Conservation (phyloP, 1,140 invertebrate genomes). For the Cyclargus thomasi region DNA sequence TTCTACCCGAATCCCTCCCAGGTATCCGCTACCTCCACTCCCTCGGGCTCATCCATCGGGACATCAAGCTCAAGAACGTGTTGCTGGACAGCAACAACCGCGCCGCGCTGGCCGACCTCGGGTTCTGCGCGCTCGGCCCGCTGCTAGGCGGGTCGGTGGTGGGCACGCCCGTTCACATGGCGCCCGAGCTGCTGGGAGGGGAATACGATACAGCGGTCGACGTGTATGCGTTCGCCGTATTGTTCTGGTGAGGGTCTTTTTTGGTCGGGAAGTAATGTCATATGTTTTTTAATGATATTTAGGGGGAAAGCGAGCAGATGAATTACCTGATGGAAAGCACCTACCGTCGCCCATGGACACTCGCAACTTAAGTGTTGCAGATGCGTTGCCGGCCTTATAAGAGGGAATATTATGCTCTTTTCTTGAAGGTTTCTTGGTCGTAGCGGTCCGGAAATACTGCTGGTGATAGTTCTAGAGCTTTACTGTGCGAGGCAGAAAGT, state of each 20-base stretch:
- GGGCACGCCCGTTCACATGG: constrained; percentile 95
- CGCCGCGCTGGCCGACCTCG: constrained; percentile 91
- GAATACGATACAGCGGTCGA: constrained; percentile 91
- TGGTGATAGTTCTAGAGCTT: no score
- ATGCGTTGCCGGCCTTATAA: no score
- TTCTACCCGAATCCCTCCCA: constrained; percentile 25
- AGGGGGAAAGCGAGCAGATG: no score
- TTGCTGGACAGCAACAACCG: constrained; percentile 84
- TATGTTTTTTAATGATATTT: no score
- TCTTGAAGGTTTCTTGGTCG: no score
- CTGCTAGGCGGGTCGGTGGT: constrained; percentile 93
- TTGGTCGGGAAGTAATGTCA: neutral
- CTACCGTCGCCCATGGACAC: no score
- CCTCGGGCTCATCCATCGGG: constrained; percentile 90
- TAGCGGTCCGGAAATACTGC: no score
- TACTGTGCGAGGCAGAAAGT: no score
- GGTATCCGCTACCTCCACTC: constrained; percentile 91
- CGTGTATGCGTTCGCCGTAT: constrained; percentile 93
- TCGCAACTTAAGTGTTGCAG: no score
- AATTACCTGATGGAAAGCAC: no score
- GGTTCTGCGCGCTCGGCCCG: constrained; percentile 93
- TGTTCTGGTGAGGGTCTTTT: constrained; percentile 83
- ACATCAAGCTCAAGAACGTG: constrained; percentile 94
- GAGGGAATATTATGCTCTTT: no score
- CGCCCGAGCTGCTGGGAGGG: constrained; percentile 89